Evolutionary conservation across 2,113 vertebrate species (phyloP).

Genomic region (Caloenas nicobarica): DNA sequence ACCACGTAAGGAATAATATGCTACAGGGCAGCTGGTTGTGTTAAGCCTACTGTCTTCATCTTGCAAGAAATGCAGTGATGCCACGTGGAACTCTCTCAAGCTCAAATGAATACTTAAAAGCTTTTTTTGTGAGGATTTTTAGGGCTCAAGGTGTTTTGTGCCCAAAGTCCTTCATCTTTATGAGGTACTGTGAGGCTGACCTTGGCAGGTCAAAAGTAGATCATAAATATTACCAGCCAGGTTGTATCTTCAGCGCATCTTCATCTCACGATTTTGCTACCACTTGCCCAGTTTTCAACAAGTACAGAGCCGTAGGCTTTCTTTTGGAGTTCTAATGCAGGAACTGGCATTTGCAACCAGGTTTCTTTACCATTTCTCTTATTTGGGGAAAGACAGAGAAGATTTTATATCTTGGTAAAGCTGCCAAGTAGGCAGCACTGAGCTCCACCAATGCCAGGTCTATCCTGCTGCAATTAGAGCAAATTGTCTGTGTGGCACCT

Average conservation of each 20-base stretch:
- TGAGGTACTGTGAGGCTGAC: not conserved
- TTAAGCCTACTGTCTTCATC: not conserved
- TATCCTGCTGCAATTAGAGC: not conserved
- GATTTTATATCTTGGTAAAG: not conserved
- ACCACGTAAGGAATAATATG: fast-evolving
- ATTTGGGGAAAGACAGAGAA: not conserved
- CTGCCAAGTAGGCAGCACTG: not conserved
- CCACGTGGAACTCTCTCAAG: not conserved
- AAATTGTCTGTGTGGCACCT: not conserved
- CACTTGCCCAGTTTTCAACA: not conserved
- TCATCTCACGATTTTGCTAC: not conserved
- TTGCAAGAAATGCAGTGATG: not conserved
- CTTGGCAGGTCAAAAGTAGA: not conserved
- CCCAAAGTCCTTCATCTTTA: not conserved
- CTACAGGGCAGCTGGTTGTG: not conserved
- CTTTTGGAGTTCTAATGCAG: not conserved
- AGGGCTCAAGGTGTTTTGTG: not conserved
- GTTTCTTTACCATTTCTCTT: not conserved
- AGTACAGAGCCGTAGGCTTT: not conserved
- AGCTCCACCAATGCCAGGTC: not conserved
- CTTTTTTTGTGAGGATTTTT: not conserved
- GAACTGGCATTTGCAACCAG: not conserved
- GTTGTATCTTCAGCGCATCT: not conserved
- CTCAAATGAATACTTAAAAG: not conserved
- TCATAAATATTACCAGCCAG: not conserved